Evolutionary conservation across 2,888 invertebrate species (phyloP).

Genomic region (Drosophila paranaensis): DNA sequence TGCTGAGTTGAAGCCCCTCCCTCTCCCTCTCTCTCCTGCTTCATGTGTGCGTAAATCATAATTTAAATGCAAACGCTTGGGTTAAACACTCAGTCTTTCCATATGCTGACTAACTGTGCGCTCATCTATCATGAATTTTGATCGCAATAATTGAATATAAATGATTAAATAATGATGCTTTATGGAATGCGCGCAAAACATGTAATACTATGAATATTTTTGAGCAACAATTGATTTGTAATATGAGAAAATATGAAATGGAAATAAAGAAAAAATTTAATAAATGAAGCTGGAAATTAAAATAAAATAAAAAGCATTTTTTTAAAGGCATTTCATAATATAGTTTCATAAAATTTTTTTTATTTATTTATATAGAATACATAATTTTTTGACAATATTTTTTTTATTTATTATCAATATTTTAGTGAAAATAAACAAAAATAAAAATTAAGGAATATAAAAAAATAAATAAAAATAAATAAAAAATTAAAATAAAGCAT

Average conservation of each 20-base stretch:
- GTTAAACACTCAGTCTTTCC: constrained; percentile 35
- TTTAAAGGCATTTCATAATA: not conserved
- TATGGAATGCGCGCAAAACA: constrained; percentile 2
- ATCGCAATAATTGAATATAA: constrained; percentile 13
- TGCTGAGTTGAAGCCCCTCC: not conserved
- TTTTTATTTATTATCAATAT: not conserved
- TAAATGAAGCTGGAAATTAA: too few species aligned
- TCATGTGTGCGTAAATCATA: constrained; percentile 40
- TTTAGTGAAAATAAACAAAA: too few species aligned
- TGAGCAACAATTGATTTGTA: not conserved
- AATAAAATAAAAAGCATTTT: not conserved
- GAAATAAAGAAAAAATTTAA: too few species aligned
- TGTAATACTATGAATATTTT: not conserved
- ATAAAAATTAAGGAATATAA: too few species aligned
- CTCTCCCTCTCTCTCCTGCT: too few species aligned
- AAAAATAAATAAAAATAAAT: too few species aligned
- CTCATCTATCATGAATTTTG: constrained; percentile 1
- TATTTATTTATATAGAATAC: too few species aligned
- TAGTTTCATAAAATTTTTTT: not conserved
- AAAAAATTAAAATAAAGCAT: too few species aligned
- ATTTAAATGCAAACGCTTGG: constrained; percentile 38
- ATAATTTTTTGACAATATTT: not conserved
- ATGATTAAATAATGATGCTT: constrained; percentile 1
- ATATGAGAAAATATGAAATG: not conserved
- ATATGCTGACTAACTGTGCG: constrained; percentile 18